phyloP scores from a whole-genome alignment of 2,888 invertebrate species.

The Apotomis capreana region DNA sequence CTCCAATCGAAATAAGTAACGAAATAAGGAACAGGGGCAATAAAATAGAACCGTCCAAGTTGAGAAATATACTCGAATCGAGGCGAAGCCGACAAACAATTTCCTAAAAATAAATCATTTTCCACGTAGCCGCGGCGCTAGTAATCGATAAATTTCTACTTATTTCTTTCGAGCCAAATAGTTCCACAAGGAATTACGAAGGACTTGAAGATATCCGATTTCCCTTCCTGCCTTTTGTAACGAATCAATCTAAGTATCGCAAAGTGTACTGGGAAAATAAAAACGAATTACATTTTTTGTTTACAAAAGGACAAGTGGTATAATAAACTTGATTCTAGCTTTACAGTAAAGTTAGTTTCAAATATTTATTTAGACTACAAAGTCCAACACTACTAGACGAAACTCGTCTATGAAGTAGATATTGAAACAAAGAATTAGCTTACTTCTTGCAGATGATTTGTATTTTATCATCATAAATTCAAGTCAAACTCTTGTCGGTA shows the following conservation, averaged over 20 bases:
- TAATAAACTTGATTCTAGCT: no score
- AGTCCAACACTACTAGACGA: no score
- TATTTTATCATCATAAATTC: no score
- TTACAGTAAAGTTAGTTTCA: no score
- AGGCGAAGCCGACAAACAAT: slow-evolving; percentile 15
- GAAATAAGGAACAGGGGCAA: no score
- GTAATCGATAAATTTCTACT: slow-evolving; percentile 33
- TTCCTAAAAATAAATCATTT: slow-evolving; percentile 38
- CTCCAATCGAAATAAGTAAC: no score
- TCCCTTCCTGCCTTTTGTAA: slow-evolving; percentile 17
- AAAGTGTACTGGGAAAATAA: slow-evolving; percentile 21
- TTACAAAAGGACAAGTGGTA: not conserved
- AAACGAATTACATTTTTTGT: slow-evolving; percentile 3
- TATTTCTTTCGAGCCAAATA: slow-evolving; percentile 31
- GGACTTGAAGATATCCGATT: slow-evolving; percentile 26
- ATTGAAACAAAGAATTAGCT: no score
- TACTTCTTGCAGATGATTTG: no score
- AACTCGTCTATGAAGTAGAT: no score
- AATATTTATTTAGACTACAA: no score
- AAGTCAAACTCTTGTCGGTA: no score
- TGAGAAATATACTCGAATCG: not conserved
- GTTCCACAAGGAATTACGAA: slow-evolving; percentile 40
- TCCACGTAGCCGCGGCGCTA: slow-evolving; percentile 1
- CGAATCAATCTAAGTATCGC: slow-evolving; percentile 29
- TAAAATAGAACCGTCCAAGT: no score